phyloP scores from a whole-genome alignment of 2,797 vertebrate species.

The Poecilia gillii region DNA sequence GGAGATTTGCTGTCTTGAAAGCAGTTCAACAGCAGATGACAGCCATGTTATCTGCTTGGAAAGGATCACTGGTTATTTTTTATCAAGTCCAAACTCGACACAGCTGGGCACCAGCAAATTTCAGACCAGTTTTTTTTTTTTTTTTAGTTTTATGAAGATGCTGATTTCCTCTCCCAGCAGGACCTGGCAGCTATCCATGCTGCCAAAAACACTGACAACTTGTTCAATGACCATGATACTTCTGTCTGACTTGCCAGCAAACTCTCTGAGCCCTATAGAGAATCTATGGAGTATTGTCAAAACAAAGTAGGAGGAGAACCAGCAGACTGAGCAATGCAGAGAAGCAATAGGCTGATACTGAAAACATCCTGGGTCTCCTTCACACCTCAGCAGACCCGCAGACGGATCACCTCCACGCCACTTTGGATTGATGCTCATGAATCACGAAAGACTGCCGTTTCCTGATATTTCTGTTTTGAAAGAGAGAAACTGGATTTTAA shows the following conservation, averaged over 20 bases:
- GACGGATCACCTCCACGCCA: neutral
- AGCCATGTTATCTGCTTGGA: neutral
- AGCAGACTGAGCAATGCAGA: neutral
- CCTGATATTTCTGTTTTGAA: neutral
- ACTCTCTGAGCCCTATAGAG: neutral
- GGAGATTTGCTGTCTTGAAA: neutral
- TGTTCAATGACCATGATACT: neutral
- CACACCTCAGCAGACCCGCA: neutral
- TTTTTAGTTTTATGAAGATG: neutral
- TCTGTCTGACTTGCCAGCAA: neutral
- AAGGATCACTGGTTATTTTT: neutral
- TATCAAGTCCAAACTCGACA: neutral
- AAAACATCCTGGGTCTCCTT: neutral
- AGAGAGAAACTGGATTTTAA: neutral
- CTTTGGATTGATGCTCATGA: neutral
- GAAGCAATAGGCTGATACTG: neutral
- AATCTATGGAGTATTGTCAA: neutral
- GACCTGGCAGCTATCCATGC: neutral
- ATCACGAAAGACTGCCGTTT: neutral
- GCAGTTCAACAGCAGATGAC: neutral
- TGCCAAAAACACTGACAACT: neutral
- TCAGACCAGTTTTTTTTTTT: neutral
- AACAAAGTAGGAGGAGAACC: neutral
- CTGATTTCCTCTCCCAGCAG: neutral
- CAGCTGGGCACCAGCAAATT: neutral